These are phyloP conservation scores for Ips typographus DNA, from an alignment of 1,140 invertebrate genomes.

Conservation along the genomic window DNA sequence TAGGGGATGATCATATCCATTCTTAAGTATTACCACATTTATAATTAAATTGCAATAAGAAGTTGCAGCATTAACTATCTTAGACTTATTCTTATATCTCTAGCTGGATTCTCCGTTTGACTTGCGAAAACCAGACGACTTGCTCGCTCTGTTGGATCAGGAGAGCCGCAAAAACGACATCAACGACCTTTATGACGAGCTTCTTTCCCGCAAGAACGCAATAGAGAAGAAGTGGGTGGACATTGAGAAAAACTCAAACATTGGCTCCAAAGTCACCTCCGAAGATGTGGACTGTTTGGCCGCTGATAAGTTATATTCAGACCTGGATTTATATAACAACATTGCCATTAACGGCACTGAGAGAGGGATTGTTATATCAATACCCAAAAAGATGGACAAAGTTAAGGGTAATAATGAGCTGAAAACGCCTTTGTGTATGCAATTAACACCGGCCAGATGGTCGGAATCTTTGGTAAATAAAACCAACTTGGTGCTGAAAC, in stretches of 20 bases:
- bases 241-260: conserved; percentile 61
- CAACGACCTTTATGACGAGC: conserved; percentile 65
- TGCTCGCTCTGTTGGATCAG: conserved; percentile 80
- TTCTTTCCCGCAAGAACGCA: conserved; percentile 63
- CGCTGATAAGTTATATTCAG: conserved; percentile 62
- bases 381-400: conserved; percentile 42
- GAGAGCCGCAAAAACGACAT: conserved; percentile 69
- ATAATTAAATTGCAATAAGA: too few species aligned
- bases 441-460: conserved; percentile 71
- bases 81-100: not conserved
- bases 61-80: not conserved
- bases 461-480: conserved; percentile 68
- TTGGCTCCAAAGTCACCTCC: conserved; percentile 64
- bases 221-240: conserved; percentile 67
- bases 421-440: conserved; percentile 67
- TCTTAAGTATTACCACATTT: too few species aligned
- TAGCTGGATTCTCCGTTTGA: conserved; percentile 75
- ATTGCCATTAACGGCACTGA: conserved; percentile 58
- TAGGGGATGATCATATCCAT: too few species aligned
- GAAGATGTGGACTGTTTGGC: conserved; percentile 69
- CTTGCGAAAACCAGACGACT: conserved; percentile 74
- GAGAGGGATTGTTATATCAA: conserved; percentile 43
- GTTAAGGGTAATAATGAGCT: conserved; percentile 40
- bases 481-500: conserved; percentile 62
- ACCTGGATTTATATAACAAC: conserved; percentile 72